Percentiles rank a stretch among this genome's conserved stretches.
Conservation (phyloP, 2,797 vertebrate species). For the Pipistrellus pygmaeus region DNA sequence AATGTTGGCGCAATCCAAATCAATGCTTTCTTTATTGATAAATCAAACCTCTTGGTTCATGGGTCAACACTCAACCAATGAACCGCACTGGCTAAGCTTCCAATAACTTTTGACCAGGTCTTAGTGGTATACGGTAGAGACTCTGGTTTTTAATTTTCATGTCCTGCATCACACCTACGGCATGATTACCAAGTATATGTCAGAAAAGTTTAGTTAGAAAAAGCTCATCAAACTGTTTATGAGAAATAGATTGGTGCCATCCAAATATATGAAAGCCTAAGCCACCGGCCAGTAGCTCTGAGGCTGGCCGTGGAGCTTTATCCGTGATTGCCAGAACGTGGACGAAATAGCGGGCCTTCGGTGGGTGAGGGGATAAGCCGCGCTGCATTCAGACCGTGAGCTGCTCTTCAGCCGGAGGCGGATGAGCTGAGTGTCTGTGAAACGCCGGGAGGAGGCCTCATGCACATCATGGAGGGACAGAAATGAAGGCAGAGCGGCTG, state of each 20-base stretch:
- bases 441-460: background rate
- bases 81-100: too few relatives aligned
- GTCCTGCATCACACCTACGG: background rate
- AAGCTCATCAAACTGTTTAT: background rate
- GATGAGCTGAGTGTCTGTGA: background rate
- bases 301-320: background rate
- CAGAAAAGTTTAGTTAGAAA: background rate
- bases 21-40: background rate
- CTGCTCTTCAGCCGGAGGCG: background rate
- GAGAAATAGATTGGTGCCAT: background rate
- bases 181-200: background rate
- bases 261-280: too few relatives aligned
- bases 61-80: too few relatives aligned
- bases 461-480: background rate
- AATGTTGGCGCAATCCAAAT: constrained; percentile 19
- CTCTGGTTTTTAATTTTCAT: constrained; percentile 10
- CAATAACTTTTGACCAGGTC: background rate
- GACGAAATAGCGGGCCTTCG: background rate
- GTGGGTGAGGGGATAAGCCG: background rate
- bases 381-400: background rate
- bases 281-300: too few relatives aligned
- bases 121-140: background rate
- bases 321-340: background rate
- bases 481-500: background rate
- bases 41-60: too few relatives aligned